Evolutionary conservation across 2,888 invertebrate species (phyloP).

Genomic region (Ichneumoninae sp.): DNA sequence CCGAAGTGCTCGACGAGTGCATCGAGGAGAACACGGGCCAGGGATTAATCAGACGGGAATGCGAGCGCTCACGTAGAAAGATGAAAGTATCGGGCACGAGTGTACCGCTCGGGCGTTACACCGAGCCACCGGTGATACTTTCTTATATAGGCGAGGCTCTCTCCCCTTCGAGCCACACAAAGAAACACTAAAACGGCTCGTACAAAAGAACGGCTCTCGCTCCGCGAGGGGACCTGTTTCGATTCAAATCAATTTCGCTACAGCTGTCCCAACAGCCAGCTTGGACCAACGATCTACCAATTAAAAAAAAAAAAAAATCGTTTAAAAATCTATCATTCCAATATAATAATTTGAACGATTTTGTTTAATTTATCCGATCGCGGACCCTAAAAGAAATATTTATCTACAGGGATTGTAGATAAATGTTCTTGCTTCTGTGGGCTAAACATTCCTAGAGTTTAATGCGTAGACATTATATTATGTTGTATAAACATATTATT

Average conservation of each 20-base stretch:
- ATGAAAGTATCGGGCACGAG: constrained; percentile 50
- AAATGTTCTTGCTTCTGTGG: too few species aligned
- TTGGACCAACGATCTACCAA: background rate
- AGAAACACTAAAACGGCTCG: constrained; percentile 9
- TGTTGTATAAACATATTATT: too few species aligned
- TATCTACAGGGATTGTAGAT: too few species aligned
- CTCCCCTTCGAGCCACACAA: constrained; percentile 3
- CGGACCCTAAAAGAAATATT: too few species aligned
- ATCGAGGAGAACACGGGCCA: constrained; percentile 19
- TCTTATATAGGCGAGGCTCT: constrained; percentile 20
- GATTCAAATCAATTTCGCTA: background rate
- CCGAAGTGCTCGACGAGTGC: background rate
- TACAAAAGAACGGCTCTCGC: constrained; percentile 15
- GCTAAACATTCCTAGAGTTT: too few species aligned
- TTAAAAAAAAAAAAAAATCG: too few species aligned
- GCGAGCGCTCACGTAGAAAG: constrained; percentile 64
- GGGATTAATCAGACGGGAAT: constrained; percentile 74
- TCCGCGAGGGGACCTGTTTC: background rate
- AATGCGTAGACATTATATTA: too few species aligned
- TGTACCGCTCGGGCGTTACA: constrained; percentile 4
- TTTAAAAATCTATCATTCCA: too few species aligned
- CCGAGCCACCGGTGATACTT: constrained; percentile 30
- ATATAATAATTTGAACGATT: too few species aligned
- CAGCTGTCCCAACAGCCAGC: background rate
- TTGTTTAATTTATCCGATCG: too few species aligned